phyloP scores from a whole-genome alignment of 2,113 vertebrate genomes.

The Grantiella picta region DNA sequence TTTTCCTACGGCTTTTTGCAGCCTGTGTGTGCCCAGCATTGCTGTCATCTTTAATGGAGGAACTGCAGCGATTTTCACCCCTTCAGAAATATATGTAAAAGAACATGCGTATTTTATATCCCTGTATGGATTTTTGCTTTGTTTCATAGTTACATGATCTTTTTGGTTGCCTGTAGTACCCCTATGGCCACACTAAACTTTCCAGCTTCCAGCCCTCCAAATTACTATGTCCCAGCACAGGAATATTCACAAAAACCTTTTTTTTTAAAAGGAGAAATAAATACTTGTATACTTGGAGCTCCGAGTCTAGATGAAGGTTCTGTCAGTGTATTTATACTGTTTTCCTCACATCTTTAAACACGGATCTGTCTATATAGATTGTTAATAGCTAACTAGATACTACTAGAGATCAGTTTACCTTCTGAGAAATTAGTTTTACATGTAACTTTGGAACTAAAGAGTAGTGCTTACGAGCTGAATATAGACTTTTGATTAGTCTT shows the following conservation, averaged over 20 bases:
- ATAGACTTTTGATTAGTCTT: not conserved
- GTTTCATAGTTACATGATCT: not conserved
- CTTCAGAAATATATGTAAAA: not conserved
- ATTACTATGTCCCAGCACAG: not conserved
- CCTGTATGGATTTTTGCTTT: not conserved
- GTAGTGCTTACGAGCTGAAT: not conserved
- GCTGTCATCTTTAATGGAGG: not conserved
- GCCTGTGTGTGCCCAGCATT: not conserved
- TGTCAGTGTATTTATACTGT: not conserved
- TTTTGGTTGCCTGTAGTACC: not conserved
- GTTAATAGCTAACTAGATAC: not conserved
- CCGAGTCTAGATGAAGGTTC: not conserved
- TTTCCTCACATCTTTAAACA: not conserved
- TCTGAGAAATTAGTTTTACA: not conserved
- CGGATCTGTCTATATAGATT: not conserved
- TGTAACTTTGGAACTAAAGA: not conserved
- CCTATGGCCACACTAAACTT: not conserved
- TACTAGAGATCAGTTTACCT: not conserved
- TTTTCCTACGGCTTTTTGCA: not conserved
- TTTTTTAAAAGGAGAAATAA: not conserved
- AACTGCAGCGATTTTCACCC: not conserved
- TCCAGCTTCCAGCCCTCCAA: not conserved
- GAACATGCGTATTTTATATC: not conserved
- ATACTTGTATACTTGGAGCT: not conserved
- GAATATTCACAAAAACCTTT: not conserved